Evolutionary conservation across 2,888 invertebrate species (phyloP), one percentile per base, ranked within the genome.

Genomic region (Strigamia crassipes): DNA sequence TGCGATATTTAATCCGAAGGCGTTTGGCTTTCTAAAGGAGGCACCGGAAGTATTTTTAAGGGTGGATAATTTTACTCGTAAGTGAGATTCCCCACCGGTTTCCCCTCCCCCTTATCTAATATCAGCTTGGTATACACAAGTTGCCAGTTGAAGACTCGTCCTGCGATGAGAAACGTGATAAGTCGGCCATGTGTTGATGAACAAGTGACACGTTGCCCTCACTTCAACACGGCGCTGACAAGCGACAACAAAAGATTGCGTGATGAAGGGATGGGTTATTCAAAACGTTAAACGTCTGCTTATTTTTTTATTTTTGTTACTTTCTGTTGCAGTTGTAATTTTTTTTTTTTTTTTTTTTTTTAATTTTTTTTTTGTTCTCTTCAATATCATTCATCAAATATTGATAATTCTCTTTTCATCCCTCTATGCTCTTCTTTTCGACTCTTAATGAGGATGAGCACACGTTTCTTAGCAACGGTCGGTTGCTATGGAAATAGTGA

Each of bases 341-440:
- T 31, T 15, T 73, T 15, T 10, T 2, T 23, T 8, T 23, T 13
- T 23, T 27, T 6, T 8, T 73, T 3, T 9, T 13, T 21, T 21
- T 61, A 13, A 10, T 9, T 15, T 31, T 1, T 73, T 61, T 61
- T 61, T 21, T 73, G 5, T 15, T 31, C 23, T 27, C 12, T 73
- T 31, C 27, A 73, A 73, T 31, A 73, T 73, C 73, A 73, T 73
- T 78, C 78, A 42, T 78, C 78, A 42, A 78, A 38, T 78, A 42
- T 78, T 78, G 78, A 42, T 42, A 42, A 41, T 78, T 42, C 78
- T 78, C 78, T 78, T 78, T 78, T 78, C 78, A 78, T 78, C 78
- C 78, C 42, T n/a, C 38, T 42, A 21, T 18, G 77, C 77, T 77
- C 38, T 78, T 42, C 31, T 31, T 27, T 31, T 31, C 73, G 41